Evolutionary conservation across 2,113 vertebrate genomes (phyloP).

Genomic region (Mobula birostris): DNA sequence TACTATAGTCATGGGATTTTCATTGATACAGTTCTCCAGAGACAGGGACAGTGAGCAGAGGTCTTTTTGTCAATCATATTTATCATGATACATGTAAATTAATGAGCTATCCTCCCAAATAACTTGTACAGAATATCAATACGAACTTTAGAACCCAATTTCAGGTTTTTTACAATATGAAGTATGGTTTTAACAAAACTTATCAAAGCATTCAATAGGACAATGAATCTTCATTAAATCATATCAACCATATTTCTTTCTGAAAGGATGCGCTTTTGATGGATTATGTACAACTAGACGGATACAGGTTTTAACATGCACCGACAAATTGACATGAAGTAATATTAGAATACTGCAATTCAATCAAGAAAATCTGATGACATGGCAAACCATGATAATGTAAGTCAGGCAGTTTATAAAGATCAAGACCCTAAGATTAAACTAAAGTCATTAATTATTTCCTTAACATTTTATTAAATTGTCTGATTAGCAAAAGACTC

Average conservation of each 20-base stretch:
- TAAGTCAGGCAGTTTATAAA: conserved; percentile 13
- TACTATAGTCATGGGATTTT: background rate
- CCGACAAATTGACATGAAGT: conserved; percentile 4
- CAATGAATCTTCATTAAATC: conserved; percentile 2
- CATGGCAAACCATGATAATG: conserved; percentile 19
- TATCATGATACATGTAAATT: background rate
- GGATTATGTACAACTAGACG: background rate
- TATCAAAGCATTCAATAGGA: conserved; percentile 14
- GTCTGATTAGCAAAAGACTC: background rate
- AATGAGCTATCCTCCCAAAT: background rate
- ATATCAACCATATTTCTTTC: conserved; percentile 4
- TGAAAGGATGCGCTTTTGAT: conserved; percentile 27
- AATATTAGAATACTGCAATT: background rate
- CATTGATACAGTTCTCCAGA: background rate
- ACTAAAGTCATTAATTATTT: background rate
- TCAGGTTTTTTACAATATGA: background rate
- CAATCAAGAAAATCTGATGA: conserved; percentile 26
- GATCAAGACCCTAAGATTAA: conserved; percentile 4
- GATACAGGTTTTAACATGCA: background rate
- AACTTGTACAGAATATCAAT: background rate
- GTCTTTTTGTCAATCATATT: background rate
- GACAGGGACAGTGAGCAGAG: background rate
- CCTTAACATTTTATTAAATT: background rate
- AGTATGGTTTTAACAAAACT: background rate
- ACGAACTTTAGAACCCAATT: background rate